Conservation (phyloP, 2,797 vertebrate genomes). For the Crocidura indochinensis region DNA sequence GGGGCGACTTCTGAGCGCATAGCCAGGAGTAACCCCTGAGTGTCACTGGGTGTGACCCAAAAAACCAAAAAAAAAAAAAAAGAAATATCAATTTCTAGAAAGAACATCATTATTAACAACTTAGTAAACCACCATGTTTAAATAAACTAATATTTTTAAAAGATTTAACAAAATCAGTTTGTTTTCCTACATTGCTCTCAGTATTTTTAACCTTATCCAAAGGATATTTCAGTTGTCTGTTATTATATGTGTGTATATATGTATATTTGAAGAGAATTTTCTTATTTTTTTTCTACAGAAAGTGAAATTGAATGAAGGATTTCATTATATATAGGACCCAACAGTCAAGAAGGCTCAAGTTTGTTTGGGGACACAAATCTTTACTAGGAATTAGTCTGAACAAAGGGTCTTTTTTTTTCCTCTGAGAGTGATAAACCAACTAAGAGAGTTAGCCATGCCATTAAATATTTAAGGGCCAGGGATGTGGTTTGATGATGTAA, state of each 20-base stretch:
- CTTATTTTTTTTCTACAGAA: background rate
- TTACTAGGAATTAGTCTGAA: background rate
- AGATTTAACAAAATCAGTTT: too few species aligned
- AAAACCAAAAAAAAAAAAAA: too few species aligned
- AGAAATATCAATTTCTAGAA: background rate
- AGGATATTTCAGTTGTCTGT: background rate
- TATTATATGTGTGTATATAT: background rate
- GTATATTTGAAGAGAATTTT: background rate
- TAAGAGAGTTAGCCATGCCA: background rate
- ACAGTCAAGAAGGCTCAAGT: background rate
- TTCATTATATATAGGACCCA: background rate
- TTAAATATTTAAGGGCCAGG: background rate
- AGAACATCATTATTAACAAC: too few species aligned
- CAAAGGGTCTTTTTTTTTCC: background rate
- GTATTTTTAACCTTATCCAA: background rate
- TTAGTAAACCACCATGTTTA: too few species aligned
- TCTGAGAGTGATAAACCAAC: background rate
- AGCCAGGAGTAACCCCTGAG: too few species aligned
- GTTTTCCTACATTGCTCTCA: background rate
- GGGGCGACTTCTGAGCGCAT: too few species aligned
- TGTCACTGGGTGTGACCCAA: too few species aligned
- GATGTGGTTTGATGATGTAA: too few species aligned
- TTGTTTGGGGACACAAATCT: background rate
- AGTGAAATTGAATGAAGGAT: background rate
- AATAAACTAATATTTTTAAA: too few species aligned